These are phyloP conservation scores for Peromyscus californicus DNA, from an alignment of 2,113 vertebrate genomes.

Conservation along the genomic window DNA sequence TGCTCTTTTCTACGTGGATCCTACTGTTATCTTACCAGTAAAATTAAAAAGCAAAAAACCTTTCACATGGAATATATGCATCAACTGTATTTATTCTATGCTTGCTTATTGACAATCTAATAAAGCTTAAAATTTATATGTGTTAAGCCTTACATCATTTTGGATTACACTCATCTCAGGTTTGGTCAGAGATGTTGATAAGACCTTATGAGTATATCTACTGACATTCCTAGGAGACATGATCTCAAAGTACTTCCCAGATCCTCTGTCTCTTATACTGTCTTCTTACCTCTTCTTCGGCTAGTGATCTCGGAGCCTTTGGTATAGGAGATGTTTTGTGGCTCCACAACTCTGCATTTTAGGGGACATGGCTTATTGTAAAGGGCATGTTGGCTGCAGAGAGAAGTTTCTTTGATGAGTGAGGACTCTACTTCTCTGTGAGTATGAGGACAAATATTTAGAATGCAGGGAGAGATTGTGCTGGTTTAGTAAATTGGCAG, in stretches of 20 bases:
- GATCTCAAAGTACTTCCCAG: too few species aligned
- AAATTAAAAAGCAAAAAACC: not conserved
- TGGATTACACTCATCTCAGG: not conserved
- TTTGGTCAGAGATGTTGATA: not conserved
- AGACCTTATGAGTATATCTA: not conserved
- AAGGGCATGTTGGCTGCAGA: too few species aligned
- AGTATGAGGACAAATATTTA: too few species aligned
- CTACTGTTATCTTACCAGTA: not conserved
- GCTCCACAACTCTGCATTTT: not conserved
- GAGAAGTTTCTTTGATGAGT: not conserved
- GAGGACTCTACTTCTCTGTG: not conserved
- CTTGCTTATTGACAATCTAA: not conserved
- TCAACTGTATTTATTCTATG: not conserved
- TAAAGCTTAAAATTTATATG: not conserved
- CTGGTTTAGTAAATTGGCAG: not conserved
- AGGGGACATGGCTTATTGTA: not conserved
- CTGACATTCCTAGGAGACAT: not conserved
- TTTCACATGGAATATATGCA: not conserved
- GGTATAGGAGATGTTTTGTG: not conserved
- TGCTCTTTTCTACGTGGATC: not conserved
- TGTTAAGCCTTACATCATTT: not conserved
- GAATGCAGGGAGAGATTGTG: not conserved
- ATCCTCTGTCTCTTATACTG: not conserved
- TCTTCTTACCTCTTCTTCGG: accelerated
- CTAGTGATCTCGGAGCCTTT: not conserved